phyloP scores from a whole-genome alignment of 2,797 vertebrate genomes.

The Eleutherodactylus coqui region DNA sequence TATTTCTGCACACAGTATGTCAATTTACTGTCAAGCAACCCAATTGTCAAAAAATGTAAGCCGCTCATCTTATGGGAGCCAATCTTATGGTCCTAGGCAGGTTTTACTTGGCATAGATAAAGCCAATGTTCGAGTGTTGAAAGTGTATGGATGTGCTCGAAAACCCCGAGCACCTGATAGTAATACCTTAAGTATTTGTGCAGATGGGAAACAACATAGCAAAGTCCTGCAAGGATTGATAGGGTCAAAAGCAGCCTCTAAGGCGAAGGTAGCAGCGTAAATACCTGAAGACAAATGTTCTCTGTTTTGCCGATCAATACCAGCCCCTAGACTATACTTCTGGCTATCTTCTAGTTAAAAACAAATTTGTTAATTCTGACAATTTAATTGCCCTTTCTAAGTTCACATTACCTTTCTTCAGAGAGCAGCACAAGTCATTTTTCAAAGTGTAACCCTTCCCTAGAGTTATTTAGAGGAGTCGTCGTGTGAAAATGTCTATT shows the following conservation, averaged over 20 bases:
- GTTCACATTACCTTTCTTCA: slow-evolving; percentile 86
- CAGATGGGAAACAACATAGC: slow-evolving; percentile 83
- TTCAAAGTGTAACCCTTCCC: slow-evolving; percentile 75
- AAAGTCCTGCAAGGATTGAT: slow-evolving; percentile 91
- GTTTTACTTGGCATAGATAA: background rate
- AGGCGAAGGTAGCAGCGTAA: slow-evolving; percentile 95
- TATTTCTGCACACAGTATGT: background rate
- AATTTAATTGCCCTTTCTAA: slow-evolving; percentile 97
- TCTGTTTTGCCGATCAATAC: slow-evolving; percentile 94
- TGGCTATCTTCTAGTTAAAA: slow-evolving; percentile 97
- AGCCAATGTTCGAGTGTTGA: background rate
- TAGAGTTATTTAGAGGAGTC: slow-evolving; percentile 80
- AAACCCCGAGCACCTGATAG: background rate
- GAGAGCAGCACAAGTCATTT: slow-evolving; percentile 79
- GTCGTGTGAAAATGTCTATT: slow-evolving; percentile 67
- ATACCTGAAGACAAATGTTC: slow-evolving; percentile 98
- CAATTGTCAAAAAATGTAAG: too few relatives aligned
- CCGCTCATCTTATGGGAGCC: too few relatives aligned
- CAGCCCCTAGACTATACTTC: slow-evolving; percentile 91
- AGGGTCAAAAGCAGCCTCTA: slow-evolving; percentile 86
- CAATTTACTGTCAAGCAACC: background rate
- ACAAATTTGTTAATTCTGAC: slow-evolving; percentile 99
- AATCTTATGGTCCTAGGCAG: too few relatives aligned
- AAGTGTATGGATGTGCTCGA: background rate
- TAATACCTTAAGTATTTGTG: slow-evolving; percentile 68